Base-by-base conservation (phyloP, 2,113 vertebrate genomes). In the Passer montanus region DNA sequence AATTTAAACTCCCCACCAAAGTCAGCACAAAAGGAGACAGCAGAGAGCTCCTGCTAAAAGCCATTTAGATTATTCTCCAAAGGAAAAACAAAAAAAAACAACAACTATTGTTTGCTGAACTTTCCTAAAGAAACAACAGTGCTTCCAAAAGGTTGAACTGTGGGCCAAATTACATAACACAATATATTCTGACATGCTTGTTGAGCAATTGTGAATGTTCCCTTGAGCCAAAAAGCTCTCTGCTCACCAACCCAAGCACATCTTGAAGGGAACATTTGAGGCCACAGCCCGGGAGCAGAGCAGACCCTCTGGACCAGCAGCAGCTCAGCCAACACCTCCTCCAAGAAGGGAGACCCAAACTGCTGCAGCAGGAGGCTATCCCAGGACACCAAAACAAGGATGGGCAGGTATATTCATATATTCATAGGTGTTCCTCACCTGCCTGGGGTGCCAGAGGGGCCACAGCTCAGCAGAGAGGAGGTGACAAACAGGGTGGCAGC, bases 201-300 rank as follows among this genome's bases (percentile, higher is more conserved):
- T 55, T 92, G 55, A 53, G 75, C 77, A 90, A 93, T 73, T 64
- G 26, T 28, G 59, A 76, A 58, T 6, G 50, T 50, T 67, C 94
- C 95, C 87, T 82, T 49, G 63, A 93, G 95, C 49, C 83, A 92
- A n/a, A 93, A 92, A 83, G 55, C 94, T 92, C 90, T 73, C 85
- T 63, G 80, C 67, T 94, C 75, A 74, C 69, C 75, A 93, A 74
- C 58, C 26, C 53, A 74, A 59, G 64, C 37, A 46, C 55, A 27
- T 82, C 78, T 69, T 24, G 41, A 53, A 62, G 41, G 37, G 37
- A 84, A 26, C 53, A 30, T 47, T 30, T 33, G 47, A 84, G 74
- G 82, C 47, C 1, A 4, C 23, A 74, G 55, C 28, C 64, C 0
- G 0, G 4, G 35, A 84, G 43, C 1, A 9, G 35, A 43, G 73